These are phyloP conservation scores for Pseudachorutes palmiensis DNA, from an alignment of 1,140 invertebrate species.

Conservation along the genomic window DNA sequence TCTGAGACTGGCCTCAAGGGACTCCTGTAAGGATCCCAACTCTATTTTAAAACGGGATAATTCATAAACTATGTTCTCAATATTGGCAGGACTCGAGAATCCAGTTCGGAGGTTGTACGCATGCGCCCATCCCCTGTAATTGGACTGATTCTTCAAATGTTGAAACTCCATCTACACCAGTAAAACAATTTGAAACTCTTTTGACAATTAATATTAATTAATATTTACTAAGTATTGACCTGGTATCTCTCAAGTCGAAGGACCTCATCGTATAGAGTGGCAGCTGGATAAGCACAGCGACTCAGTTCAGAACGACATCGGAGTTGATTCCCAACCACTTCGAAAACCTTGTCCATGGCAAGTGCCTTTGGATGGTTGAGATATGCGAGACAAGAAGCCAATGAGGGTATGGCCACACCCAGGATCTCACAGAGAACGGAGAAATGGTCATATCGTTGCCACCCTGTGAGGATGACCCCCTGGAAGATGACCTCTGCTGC, in stretches of 20 bases:
- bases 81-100: slow-evolving; percentile 44
- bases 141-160: slow-evolving; percentile 36
- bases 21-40: slow-evolving; percentile 35
- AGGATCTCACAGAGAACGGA: slow-evolving; percentile 57
- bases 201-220: background rate
- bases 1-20: slow-evolving; percentile 38
- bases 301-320: slow-evolving; percentile 38
- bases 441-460: slow-evolving; percentile 53
- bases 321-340: slow-evolving; percentile 30
- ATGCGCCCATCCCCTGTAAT: slow-evolving; percentile 43
- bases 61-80: slow-evolving; percentile 39
- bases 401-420: slow-evolving; percentile 57
- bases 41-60: slow-evolving; percentile 39
- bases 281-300: slow-evolving; percentile 41
- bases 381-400: slow-evolving; percentile 49
- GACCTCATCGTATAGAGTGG: slow-evolving; percentile 38
- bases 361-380: slow-evolving; percentile 36
- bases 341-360: slow-evolving; percentile 30
- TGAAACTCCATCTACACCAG: background rate
- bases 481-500: slow-evolving; percentile 50
- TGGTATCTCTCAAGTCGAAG: slow-evolving; percentile 13
- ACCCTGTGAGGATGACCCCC: slow-evolving; percentile 65
- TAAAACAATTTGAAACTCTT: background rate
- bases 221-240: slow-evolving; percentile 21
- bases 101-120: slow-evolving; percentile 40